A percentile compares a stretch with the other conserved stretches of the same genome.
phyloP scores from a whole-genome alignment of 2,113 vertebrate genomes.

The Catharus fuscescens region DNA sequence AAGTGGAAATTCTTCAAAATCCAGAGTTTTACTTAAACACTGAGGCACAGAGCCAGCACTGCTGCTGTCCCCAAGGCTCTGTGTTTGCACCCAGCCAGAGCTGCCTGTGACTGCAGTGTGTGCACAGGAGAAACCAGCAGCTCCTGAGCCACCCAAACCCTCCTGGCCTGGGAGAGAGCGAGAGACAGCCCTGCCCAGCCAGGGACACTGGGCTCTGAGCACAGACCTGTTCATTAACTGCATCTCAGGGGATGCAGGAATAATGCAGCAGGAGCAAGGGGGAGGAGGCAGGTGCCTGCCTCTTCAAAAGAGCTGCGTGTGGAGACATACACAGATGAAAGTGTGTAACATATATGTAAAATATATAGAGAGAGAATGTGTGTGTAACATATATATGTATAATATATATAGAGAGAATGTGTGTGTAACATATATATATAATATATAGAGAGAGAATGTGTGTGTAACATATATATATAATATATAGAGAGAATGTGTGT shows the following conservation, averaged over 20 bases:
- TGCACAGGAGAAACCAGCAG: background rate
- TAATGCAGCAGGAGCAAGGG: background rate
- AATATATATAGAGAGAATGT: too few relatives aligned
- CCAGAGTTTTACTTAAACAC: background rate
- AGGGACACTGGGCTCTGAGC: background rate
- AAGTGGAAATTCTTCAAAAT: background rate
- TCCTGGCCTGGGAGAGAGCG: rapidly evolving
- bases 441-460: too few relatives aligned
- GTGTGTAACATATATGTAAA: background rate
- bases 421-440: too few relatives aligned
- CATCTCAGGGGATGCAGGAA: background rate
- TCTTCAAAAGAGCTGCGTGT: background rate
- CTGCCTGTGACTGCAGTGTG: too few relatives aligned
- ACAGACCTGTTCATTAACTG: background rate
- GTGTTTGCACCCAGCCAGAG: rapidly evolving
- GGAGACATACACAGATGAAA: background rate
- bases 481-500: background rate
- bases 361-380: background rate
- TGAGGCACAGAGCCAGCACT: too few relatives aligned
- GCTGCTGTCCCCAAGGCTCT: background rate
- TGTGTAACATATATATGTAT: background rate
- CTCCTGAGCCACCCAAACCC: background rate
- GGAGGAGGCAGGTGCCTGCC: background rate
- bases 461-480: too few relatives aligned
- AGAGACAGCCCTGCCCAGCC: background rate